Conservation (phyloP, 2,113 vertebrate species). For the Podiceps cristatus region DNA sequence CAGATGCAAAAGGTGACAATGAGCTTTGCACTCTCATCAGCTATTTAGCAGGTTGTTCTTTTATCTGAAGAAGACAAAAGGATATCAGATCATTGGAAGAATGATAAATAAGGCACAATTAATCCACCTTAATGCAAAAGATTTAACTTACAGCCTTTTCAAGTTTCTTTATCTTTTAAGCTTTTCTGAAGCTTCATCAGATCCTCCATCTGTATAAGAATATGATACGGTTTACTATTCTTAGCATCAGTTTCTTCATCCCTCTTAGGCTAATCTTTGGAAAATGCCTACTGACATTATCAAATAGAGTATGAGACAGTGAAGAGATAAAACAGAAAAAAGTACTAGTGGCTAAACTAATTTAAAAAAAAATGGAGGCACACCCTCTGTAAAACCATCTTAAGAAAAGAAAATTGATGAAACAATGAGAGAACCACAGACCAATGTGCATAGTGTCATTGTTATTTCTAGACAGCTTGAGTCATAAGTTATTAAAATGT, state of each 20-base stretch:
- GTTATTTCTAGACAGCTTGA: not conserved
- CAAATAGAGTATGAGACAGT: not conserved
- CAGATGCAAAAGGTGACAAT: not conserved
- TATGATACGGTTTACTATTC: not conserved
- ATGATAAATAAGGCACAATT: not conserved
- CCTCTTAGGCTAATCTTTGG: not conserved
- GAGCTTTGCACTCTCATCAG: not conserved
- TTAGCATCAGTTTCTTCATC: not conserved
- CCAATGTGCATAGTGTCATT: not conserved
- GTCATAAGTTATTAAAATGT: not conserved
- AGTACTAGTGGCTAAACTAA: not conserved
- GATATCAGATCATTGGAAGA: not conserved
- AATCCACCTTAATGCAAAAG: not conserved
- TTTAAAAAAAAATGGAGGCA: not conserved
- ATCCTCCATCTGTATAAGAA: not conserved
- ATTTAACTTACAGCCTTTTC: not conserved
- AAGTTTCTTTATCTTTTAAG: conserved; percentile 10
- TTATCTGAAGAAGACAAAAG: not conserved
- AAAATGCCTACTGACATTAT: not conserved
- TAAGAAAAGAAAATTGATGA: not conserved
- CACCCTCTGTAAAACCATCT: not conserved
- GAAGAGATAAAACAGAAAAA: not conserved
- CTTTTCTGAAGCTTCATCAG: not conserved
- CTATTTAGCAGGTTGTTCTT: not conserved
- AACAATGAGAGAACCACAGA: not conserved